Conservation (phyloP, 2,113 vertebrate genomes). For the Pangasianodon gigas region DNA sequence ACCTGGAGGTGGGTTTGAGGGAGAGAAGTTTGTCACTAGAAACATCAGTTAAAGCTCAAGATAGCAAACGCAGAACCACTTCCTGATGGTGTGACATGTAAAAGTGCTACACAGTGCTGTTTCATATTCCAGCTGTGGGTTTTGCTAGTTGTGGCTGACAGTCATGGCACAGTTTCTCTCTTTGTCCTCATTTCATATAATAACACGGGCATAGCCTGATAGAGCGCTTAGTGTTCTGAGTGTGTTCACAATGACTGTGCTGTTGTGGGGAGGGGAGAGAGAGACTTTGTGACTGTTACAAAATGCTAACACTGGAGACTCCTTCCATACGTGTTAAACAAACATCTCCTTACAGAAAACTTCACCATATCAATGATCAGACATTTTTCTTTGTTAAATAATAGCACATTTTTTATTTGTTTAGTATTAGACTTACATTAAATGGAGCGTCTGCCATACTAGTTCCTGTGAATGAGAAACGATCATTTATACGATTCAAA, state of each 20-base stretch:
- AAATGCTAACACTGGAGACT: neutral
- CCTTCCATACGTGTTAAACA: neutral
- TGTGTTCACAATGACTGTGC: neutral
- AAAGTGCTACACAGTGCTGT: neutral
- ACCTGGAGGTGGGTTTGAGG: slow-evolving; percentile 75
- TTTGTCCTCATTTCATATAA: neutral
- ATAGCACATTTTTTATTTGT: neutral
- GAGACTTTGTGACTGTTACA: neutral
- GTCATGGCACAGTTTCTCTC: neutral
- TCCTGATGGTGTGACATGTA: neutral
- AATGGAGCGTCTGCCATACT: neutral
- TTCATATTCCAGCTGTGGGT: neutral
- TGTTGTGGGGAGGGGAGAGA: neutral
- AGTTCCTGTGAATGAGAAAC: neutral
- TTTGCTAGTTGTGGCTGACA: neutral
- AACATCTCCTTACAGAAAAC: no score
- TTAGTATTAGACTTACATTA: no score
- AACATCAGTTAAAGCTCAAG: neutral
- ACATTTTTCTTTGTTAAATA: neutral
- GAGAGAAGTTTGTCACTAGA: neutral
- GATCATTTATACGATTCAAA: no score
- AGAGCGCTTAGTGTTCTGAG: neutral
- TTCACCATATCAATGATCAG: neutral
- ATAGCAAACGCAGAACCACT: no score
- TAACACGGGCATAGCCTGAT: neutral